Evolutionary conservation across 2,888 invertebrate genomes (phyloP).

Genomic region (Arge pagana): DNA sequence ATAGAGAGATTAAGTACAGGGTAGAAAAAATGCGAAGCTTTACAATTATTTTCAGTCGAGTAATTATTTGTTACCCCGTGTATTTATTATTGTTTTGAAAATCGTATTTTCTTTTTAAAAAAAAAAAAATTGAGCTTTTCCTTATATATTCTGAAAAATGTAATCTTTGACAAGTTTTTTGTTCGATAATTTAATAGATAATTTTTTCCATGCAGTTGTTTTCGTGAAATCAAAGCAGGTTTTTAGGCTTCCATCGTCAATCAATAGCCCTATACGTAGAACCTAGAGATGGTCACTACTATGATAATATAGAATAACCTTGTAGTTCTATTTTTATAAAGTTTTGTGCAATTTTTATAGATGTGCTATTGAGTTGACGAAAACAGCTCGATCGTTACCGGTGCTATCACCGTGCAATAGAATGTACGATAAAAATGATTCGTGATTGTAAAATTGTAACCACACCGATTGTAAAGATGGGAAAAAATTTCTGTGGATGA

Average conservation of each 20-base stretch:
- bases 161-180: neutral
- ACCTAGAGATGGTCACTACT: neutral
- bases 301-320: slow-evolving; percentile 12
- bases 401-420: slow-evolving; percentile 13
- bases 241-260: neutral
- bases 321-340: slow-evolving; percentile 19
- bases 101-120: too few species aligned
- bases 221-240: neutral
- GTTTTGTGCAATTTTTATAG: slow-evolving; percentile 14
- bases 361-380: slow-evolving; percentile 1
- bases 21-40: too few species aligned
- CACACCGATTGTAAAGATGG: neutral
- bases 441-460: neutral
- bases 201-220: slow-evolving; percentile 3
- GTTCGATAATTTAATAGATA: neutral
- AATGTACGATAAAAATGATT: neutral
- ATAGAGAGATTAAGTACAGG: too few species aligned
- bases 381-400: slow-evolving; percentile 1
- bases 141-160: neutral
- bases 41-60: too few species aligned
- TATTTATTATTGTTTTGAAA: too few species aligned
- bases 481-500: neutral
- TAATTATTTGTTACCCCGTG: too few species aligned
- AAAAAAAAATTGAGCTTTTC: too few species aligned
- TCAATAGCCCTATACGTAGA: neutral